Evolutionary conservation across 1,140 invertebrate genomes (phyloP).

Genomic region (Alviniconcha marisindica): DNA sequence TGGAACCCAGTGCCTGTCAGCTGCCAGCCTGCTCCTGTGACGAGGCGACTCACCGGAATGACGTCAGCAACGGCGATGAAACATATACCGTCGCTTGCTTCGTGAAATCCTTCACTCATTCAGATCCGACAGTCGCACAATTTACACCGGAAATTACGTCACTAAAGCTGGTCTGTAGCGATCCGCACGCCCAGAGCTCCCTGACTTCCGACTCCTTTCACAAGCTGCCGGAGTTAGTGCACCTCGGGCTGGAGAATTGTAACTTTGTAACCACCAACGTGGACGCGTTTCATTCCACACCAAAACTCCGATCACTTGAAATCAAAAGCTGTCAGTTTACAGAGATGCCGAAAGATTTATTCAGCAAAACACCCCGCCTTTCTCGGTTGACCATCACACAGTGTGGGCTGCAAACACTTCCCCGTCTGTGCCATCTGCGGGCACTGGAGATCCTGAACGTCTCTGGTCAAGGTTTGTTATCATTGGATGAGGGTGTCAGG

Average conservation of each 20-base stretch:
- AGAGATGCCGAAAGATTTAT: background rate
- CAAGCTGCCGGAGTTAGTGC: background rate
- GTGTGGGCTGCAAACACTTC: background rate
- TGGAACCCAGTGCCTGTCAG: background rate
- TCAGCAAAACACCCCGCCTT: background rate
- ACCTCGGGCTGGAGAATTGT: constrained; percentile 9
- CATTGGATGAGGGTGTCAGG: background rate
- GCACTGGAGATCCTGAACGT: constrained; percentile 1
- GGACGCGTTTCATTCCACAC: background rate
- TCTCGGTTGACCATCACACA: background rate
- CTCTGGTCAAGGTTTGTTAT: background rate
- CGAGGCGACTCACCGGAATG: background rate
- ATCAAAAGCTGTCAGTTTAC: background rate
- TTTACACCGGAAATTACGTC: constrained; percentile 11
- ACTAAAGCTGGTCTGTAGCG: background rate
- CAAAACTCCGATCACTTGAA: background rate
- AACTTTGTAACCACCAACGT: background rate
- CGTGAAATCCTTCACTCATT: background rate
- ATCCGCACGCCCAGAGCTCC: background rate
- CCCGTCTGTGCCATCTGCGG: background rate
- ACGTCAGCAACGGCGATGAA: too few relatives aligned
- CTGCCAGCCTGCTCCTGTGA: background rate
- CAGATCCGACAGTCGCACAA: background rate
- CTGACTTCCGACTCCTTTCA: background rate
- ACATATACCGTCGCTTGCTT: constrained; percentile 4